These are phyloP conservation scores for Drosophila melanica DNA, from an alignment of 1,140 invertebrate genomes.

Conservation along the genomic window DNA sequence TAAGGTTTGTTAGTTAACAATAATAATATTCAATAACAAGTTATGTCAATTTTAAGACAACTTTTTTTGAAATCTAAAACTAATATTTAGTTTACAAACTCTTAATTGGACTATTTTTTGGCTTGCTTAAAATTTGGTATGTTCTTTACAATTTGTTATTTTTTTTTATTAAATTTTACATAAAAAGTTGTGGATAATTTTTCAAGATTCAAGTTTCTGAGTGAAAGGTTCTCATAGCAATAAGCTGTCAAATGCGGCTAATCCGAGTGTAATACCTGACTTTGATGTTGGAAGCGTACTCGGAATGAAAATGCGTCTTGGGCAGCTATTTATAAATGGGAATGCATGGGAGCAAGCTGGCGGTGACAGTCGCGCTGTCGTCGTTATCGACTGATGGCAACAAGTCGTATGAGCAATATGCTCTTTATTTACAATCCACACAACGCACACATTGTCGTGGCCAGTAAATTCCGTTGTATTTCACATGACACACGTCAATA, in stretches of 20 bases:
- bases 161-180: too few species aligned
- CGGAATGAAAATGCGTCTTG: neutral
- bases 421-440: constrained; percentile 67
- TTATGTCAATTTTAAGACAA: too few species aligned
- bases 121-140: too few species aligned
- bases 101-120: too few species aligned
- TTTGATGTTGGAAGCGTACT: neutral
- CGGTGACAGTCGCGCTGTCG: constrained; percentile 3
- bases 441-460: constrained; percentile 43
- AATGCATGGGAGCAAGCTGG: neutral
- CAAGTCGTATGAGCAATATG: constrained; percentile 71
- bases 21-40: too few species aligned
- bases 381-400: constrained; percentile 40
- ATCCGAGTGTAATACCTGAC: neutral
- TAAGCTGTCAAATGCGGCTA: neutral
- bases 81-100: too few species aligned
- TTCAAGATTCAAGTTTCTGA: too few species aligned
- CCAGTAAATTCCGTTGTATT: constrained; percentile 61
- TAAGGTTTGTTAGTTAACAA: too few species aligned
- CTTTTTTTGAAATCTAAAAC: too few species aligned
- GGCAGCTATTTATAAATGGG: neutral
- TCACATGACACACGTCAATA: constrained; percentile 67
- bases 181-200: too few species aligned
- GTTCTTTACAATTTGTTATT: too few species aligned
- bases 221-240: too few species aligned